phyloP scores from a whole-genome alignment of 1,140 invertebrate genomes.

The Macrobrachium nipponense region DNA sequence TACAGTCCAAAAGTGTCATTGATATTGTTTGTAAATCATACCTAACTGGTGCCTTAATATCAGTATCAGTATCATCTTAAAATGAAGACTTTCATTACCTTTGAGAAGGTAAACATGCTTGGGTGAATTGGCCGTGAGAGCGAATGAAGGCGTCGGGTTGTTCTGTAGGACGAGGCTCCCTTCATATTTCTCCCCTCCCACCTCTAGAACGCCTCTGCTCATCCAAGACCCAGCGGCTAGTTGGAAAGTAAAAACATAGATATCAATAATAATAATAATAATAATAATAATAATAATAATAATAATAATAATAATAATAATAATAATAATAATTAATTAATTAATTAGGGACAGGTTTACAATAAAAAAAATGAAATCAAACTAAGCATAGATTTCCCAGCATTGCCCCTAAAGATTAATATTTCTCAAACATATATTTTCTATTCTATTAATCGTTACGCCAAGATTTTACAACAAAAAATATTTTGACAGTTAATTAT shows the following conservation, averaged over 20 bases:
- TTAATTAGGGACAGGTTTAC: no score
- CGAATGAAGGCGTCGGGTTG: conserved; percentile 12
- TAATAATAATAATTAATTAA: no score
- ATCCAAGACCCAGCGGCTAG: background rate
- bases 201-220: background rate
- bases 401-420: no score
- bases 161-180: conserved; percentile 6
- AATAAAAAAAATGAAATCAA: no score
- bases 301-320: background rate
- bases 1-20: no score
- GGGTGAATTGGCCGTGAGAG: conserved; percentile 21
- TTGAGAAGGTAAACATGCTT: conserved; percentile 21
- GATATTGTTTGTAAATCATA: no score
- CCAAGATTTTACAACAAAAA: no score
- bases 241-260: background rate
- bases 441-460: no score
- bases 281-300: background rate
- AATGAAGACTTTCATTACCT: background rate
- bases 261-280: background rate
- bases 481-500: no score
- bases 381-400: no score
- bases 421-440: no score
- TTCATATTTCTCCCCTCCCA: conserved; percentile 2
- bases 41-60: no score
- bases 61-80: background rate